Evolutionary conservation across 1,140 invertebrate genomes (phyloP).

Genomic region (Belonocnema kinseyi): DNA sequence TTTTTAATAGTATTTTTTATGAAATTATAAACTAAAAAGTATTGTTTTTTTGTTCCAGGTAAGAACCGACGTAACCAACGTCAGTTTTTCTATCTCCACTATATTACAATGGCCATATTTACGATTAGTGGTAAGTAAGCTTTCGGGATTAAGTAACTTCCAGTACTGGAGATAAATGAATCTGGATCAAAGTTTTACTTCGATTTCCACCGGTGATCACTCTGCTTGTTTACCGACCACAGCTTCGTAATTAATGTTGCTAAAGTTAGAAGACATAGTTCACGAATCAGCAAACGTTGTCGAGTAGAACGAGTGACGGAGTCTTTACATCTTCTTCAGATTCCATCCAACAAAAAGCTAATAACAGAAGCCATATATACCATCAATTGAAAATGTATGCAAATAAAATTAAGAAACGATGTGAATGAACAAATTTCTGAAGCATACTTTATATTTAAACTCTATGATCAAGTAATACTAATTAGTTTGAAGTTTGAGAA

Average conservation of each 20-base stretch:
- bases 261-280: conserved; percentile 52
- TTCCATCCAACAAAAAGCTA: background rate
- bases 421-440: background rate
- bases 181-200: conserved; percentile 51
- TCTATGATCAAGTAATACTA: background rate
- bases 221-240: conserved; percentile 53
- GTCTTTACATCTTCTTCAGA: background rate
- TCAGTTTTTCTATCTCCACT: conserved; percentile 42
- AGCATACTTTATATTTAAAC: background rate
- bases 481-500: background rate
- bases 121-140: conserved; percentile 51
- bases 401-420: background rate
- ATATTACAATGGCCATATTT: conserved; percentile 1
- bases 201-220: conserved; percentile 56
- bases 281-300: conserved; percentile 36
- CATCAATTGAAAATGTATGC: background rate
- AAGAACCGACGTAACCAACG: conserved; percentile 49
- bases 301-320: background rate
- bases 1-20: background rate
- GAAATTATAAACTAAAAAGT: background rate
- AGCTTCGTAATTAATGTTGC: conserved; percentile 53
- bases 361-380: background rate
- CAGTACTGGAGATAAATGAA: conserved; percentile 53
- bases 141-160: conserved; percentile 52
- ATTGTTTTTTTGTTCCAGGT: conserved; percentile 56